Conservation (phyloP, 2,797 vertebrate genomes). For the Peromyscus melanophrys region DNA sequence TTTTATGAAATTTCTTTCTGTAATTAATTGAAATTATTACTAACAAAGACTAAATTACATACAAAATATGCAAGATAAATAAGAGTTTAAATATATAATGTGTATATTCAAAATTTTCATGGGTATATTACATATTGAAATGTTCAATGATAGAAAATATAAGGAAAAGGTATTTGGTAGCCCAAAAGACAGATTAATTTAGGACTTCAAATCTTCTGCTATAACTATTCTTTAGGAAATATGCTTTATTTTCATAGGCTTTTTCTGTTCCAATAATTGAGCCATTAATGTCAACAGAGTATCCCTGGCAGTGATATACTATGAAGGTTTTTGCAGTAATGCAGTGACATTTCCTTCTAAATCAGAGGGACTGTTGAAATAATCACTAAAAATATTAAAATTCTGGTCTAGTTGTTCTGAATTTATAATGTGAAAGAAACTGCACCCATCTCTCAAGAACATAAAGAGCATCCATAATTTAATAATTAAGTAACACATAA, state of each 20-base stretch:
- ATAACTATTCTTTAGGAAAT: conserved; percentile 78
- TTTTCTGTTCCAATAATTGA: conserved; percentile 87
- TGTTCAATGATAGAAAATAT: conserved; percentile 68
- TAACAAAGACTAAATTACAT: conserved; percentile 69
- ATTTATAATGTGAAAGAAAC: conserved; percentile 84
- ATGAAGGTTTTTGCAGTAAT: conserved; percentile 83
- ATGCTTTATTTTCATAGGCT: conserved; percentile 84
- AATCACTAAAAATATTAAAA: conserved; percentile 85
- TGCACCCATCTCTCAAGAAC: conserved; percentile 75
- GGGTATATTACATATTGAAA: conserved; percentile 68
- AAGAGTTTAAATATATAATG: conserved; percentile 51
- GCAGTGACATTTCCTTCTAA: conserved; percentile 87
- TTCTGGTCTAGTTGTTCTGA: conserved; percentile 81
- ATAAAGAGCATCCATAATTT: conserved; percentile 86
- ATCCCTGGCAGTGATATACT: conserved; percentile 86
- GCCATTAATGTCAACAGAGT: conserved; percentile 86
- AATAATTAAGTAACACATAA: conserved; percentile 79
- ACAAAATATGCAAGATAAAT: conserved; percentile 76
- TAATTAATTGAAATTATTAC: conserved; percentile 81
- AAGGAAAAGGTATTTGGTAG: conserved; percentile 67
- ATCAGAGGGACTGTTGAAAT: conserved; percentile 87
- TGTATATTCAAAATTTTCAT: conserved; percentile 80
- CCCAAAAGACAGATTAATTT: conserved; percentile 72
- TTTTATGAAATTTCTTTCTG: conserved; percentile 67
- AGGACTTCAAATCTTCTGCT: conserved; percentile 63